Evolutionary conservation across 2,797 vertebrate genomes (phyloP).

Genomic region (Labroides dimidiatus): DNA sequence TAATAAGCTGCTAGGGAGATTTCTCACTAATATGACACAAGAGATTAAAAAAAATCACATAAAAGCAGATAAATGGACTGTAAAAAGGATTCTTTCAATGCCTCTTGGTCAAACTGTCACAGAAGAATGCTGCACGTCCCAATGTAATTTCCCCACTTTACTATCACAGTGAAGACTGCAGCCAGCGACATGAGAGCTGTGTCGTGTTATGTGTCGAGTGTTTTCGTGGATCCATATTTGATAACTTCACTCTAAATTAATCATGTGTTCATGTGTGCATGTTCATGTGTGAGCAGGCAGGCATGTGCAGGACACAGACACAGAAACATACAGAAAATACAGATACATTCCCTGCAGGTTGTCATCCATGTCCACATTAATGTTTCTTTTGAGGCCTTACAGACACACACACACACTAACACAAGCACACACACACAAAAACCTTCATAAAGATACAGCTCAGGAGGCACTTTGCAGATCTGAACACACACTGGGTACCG

Average conservation of each 20-base stretch:
- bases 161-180: neutral
- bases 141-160: neutral
- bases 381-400: neutral
- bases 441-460: constrained; percentile 8
- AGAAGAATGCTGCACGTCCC: no score
- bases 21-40: neutral
- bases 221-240: constrained; percentile 57
- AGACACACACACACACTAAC: constrained; percentile 2
- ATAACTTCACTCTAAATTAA: constrained; percentile 53
- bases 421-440: neutral
- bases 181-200: neutral
- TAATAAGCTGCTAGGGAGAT: neutral
- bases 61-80: no score
- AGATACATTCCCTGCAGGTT: neutral
- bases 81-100: no score
- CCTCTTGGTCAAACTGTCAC: no score
- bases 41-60: no score
- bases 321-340: constrained; percentile 17
- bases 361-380: constrained; percentile 2
- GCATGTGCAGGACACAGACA: neutral
- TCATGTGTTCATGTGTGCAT: constrained; percentile 29
- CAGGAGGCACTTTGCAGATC: constrained; percentile 14
- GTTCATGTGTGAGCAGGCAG: constrained; percentile 29
- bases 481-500: constrained; percentile 14
- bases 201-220: neutral